Base-by-base conservation (phyloP, 1,140 invertebrate genomes). In the Trichonephila clavipes region DNA sequence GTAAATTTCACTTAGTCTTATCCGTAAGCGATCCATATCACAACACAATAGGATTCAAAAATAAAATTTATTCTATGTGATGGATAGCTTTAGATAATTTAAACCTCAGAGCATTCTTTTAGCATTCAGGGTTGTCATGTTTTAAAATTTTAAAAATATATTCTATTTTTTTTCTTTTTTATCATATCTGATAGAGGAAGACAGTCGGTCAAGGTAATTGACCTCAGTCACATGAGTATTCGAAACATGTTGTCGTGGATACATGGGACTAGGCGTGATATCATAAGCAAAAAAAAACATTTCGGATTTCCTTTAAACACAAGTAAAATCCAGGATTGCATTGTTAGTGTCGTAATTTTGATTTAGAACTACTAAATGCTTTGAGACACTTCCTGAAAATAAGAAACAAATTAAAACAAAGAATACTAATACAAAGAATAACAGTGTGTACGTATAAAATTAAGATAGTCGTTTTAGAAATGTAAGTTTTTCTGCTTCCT, bases 151-250 rank as follows among this genome's bases (percentile, higher is more conserved):
- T 16, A 18, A 24, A 77, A 77, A 18, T 16, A 69, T 69, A 14
- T 69, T 69, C 12, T 28, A 24, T 24, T 12, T 10, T 7, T 51
- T 18, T 18, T 4, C 18, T 19, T 64, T 64, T 64, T 64, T 64
- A 77, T 18, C 14, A 28, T 40, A 51, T 10, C 77, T 82, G 4
- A n/a, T 19, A 24, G 82, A 14, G 12, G 12, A 24, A 83, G 19
- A 59, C 82, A 83, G 58, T 51, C 51, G 44, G 82, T 83, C 82
- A 83, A 83, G 82, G 82, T 83, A 83, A 16, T 51, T 83, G 82
- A 83, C 82, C 82, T 28, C 40, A n/a, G 21, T 7, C 51, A 7
- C 10, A 58, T 58, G 28, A 21, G 51, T 8, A 83, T 58, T 58
- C 21, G 82, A 58, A 83, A 58, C 19, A 51, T 51, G 51, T 12